phyloP scores from a whole-genome alignment of 2,113 vertebrate species.

The Mesitornis unicolor region DNA sequence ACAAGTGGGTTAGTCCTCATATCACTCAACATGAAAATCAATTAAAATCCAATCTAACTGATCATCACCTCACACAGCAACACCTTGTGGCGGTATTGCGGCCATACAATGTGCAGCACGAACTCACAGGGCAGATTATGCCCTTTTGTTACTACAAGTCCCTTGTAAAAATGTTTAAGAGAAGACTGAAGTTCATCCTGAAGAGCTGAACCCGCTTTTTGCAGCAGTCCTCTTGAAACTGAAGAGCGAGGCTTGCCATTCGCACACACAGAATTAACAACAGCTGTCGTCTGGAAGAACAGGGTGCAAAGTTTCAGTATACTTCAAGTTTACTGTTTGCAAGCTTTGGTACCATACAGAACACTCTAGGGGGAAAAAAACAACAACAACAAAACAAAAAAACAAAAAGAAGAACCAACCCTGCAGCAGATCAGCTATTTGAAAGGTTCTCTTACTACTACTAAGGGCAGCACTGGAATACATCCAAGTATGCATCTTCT shows the following conservation, averaged over 20 bases:
- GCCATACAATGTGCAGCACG: slow-evolving; percentile 71
- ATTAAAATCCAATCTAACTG: background rate
- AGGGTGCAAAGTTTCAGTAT: background rate
- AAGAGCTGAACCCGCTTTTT: slow-evolving; percentile 58
- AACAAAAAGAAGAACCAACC: no score
- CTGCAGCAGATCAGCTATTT: background rate
- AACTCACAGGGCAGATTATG: background rate
- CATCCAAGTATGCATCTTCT: background rate
- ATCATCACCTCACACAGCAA: background rate
- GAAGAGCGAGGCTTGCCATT: accelerated
- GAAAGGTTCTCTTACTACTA: background rate
- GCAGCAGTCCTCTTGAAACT: slow-evolving; percentile 52
- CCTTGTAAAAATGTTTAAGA: accelerated
- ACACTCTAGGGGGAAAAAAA: no score
- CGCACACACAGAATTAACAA: slow-evolving; percentile 68
- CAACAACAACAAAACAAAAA: no score
- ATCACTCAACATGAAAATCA: background rate
- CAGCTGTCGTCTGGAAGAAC: slow-evolving; percentile 75
- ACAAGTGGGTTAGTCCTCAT: background rate
- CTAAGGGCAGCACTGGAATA: background rate
- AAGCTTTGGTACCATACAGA: background rate
- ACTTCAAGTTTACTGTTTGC: background rate
- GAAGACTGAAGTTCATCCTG: background rate
- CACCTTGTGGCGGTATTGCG: accelerated
- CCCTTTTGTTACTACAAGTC: slow-evolving; percentile 34